phyloP scores from a whole-genome alignment of 2,888 invertebrate genomes.

The Amphipyra berbera region DNA sequence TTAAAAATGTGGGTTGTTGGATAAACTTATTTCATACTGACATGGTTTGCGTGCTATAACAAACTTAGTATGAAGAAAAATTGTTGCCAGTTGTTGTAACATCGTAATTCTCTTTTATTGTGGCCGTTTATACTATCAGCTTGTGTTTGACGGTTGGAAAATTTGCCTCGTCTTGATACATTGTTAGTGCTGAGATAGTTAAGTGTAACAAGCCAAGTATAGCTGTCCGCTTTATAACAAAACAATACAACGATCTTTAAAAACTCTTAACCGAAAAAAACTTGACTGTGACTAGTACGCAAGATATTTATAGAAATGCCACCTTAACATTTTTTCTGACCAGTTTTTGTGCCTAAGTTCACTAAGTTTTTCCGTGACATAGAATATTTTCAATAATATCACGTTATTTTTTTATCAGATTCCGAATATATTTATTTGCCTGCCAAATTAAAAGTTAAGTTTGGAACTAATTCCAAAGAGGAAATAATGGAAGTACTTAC shows the following conservation, averaged over 20 bases:
- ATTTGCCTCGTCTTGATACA: constrained; percentile 64
- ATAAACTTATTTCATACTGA: constrained; percentile 52
- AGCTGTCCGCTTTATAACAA: constrained; percentile 38
- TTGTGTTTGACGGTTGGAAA: constrained; percentile 68
- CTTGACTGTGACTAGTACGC: constrained; percentile 11
- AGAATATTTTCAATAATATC: constrained; percentile 7
- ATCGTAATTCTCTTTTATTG: constrained; percentile 78
- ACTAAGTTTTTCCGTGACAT: constrained; percentile 4
- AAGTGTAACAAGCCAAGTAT: constrained; percentile 39
- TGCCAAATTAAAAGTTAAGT: neutral
- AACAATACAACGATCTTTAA: constrained; percentile 19
- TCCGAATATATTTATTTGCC: neutral
- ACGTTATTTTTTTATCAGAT: constrained; percentile 5
- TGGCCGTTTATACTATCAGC: constrained; percentile 72
- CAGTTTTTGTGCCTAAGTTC: constrained; percentile 10
- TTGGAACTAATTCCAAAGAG: neutral
- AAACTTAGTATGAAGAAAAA: constrained; percentile 72
- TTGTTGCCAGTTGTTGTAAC: constrained; percentile 75
- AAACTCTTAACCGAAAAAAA: constrained; percentile 15
- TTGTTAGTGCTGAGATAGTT: constrained; percentile 53
- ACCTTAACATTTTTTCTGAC: constrained; percentile 1
- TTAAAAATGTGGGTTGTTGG: constrained; percentile 42
- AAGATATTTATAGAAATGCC: constrained; percentile 27
- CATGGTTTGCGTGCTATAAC: constrained; percentile 71
- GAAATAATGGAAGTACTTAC: constrained; percentile 2